A percentile compares a stretch with the other conserved stretches of the same genome.
phyloP scores from a whole-genome alignment of 2,888 invertebrate genomes.

The Rotaria macrura region DNA sequence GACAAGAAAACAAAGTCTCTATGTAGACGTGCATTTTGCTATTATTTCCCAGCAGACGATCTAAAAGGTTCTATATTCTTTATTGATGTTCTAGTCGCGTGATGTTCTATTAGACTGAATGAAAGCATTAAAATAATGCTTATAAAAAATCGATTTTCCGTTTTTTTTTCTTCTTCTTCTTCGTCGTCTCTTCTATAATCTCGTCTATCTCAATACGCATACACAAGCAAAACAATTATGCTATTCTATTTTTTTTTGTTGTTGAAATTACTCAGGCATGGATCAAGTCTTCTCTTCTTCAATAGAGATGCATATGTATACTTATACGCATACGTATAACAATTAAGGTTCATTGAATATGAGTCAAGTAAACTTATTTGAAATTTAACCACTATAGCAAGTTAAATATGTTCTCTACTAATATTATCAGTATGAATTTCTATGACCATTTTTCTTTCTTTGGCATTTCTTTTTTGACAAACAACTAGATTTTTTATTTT shows the following conservation, averaged over 20 bases:
- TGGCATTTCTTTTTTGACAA: neutral
- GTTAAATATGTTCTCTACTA: too few species aligned
- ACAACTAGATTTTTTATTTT: neutral
- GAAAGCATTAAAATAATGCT: neutral
- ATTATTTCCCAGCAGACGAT: neutral
- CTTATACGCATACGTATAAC: too few species aligned
- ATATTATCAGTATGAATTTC: too few species aligned
- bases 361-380: too few species aligned
- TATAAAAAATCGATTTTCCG: neutral
- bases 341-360: too few species aligned
- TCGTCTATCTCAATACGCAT: neutral
- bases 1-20: neutral
- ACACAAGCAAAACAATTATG: neutral
- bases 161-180: too few species aligned
- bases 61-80: neutral
- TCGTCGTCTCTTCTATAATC: too few species aligned
- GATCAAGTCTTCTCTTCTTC: too few species aligned
- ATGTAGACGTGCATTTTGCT: neutral
- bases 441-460: neutral
- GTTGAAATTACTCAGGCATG: too few species aligned
- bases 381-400: too few species aligned
- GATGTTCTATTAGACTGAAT: neutral
- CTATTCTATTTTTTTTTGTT: too few species aligned
- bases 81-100: neutral
- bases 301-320: too few species aligned